phyloP scores from a whole-genome alignment of 2,113 vertebrate genomes.

The Oenanthe melanoleuca region DNA sequence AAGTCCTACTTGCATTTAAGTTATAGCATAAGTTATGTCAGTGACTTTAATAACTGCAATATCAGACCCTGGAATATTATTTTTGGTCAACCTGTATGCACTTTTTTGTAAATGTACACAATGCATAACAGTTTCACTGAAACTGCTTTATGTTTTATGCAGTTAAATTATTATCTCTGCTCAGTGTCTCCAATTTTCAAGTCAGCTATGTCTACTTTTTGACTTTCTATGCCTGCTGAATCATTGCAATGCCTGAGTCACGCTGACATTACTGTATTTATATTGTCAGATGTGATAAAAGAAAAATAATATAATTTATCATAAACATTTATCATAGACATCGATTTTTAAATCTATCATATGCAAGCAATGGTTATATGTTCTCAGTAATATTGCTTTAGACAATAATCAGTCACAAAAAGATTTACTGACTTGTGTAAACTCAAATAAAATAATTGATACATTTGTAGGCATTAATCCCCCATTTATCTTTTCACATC shows the following conservation, averaged over 20 bases:
- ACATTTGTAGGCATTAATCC: not conserved
- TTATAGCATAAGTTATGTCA: not conserved
- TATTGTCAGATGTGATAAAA: slow-evolving; percentile 19
- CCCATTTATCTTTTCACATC: not conserved
- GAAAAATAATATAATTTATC: slow-evolving; percentile 1
- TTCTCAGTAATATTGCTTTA: not conserved
- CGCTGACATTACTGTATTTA: not conserved
- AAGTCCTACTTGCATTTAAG: not conserved
- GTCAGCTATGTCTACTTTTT: slow-evolving; percentile 7
- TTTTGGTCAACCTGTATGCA: not conserved
- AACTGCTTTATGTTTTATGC: not conserved
- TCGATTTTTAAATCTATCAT: not conserved
- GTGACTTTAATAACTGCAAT: not conserved
- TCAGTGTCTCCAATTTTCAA: not conserved
- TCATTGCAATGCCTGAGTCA: slow-evolving; percentile 45
- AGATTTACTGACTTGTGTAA: not conserved
- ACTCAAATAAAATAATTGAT: not conserved
- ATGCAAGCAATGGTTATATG: not conserved
- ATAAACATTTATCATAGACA: slow-evolving; percentile 27
- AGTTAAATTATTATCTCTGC: not conserved
- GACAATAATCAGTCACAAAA: not conserved
- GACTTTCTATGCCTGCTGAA: slow-evolving; percentile 42
- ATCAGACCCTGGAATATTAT: not conserved
- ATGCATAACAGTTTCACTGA: not conserved
- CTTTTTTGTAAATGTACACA: not conserved